phyloP scores from a whole-genome alignment of 2,797 vertebrate species.

The Rachycentron canadum region DNA sequence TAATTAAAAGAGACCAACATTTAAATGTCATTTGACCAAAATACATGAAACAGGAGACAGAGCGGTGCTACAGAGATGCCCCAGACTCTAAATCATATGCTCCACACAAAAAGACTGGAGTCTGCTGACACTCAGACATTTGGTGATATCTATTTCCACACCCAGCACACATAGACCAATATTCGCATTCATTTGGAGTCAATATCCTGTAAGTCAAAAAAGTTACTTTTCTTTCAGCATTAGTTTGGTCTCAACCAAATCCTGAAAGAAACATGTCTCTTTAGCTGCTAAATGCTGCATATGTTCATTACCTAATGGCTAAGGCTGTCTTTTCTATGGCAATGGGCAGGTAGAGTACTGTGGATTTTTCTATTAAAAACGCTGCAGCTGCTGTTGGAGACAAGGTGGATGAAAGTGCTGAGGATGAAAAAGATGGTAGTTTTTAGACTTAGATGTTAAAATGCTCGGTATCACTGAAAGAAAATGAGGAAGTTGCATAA shows the following conservation, averaged over 20 bases:
- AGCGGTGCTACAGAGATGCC: too few relatives aligned
- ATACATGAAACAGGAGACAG: too few relatives aligned
- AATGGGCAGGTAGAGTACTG: not conserved
- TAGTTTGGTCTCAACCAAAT: not conserved
- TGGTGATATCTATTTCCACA: not conserved
- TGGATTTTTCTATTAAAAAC: not conserved
- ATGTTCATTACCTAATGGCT: not conserved
- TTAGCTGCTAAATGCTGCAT: not conserved
- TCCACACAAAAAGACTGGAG: too few relatives aligned
- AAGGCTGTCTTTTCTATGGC: not conserved
- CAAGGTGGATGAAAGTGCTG: too few relatives aligned
- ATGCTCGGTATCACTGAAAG: not conserved
- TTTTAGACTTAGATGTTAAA: not conserved
- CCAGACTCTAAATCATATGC: too few relatives aligned
- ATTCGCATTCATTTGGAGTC: not conserved
- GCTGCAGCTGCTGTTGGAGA: not conserved
- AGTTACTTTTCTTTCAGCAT: not conserved
- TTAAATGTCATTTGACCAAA: not conserved
- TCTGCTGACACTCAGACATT: too few relatives aligned
- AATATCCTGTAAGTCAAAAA: not conserved
- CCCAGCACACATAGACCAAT: not conserved
- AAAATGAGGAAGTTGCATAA: not conserved
- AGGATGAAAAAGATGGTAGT: not conserved
- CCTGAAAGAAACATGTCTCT: not conserved
- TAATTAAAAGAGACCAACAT: not conserved